Base-by-base conservation (phyloP, 2,113 vertebrate genomes). In the Bubo blakistoni region DNA sequence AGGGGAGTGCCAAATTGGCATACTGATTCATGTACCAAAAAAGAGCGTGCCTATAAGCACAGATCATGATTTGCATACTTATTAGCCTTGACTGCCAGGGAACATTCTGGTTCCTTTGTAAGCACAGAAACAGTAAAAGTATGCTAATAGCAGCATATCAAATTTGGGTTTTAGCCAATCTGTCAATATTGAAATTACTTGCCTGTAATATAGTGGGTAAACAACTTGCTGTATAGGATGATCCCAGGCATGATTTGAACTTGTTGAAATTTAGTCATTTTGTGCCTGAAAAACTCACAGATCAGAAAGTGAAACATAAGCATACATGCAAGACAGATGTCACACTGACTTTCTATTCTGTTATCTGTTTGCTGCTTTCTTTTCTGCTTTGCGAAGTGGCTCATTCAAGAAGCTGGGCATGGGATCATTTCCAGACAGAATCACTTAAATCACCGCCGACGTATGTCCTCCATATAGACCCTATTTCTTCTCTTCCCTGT, bases 111-210 rank as follows among this genome's bases (percentile, higher is more conserved):
- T 80, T 96, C 87, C 79, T 96, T 95, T 88, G 84, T 90, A 91
- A 95, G 96, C 92, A 91, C 58, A 95, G 91, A 92, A 97, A 97
- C 84, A 97, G 92, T 92, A 91, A 94, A 96, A 97, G 94, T 97
- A 97, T 96, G 95, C 91, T 97, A 97, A 95, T 96, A 92, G 87
- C 63, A n/a, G 91, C 89, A 88, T 96, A 97, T 95, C 85, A 96
- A 95, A 95, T 80, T 83, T 97, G 96, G 93, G 55, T 63, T 95
- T 95, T 90, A 91, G 95, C 96, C 96, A 96, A 96, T 94, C 95
- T 97, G 95, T 96, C 96, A 97, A 96, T 96, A 96, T 97, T 97
- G 95, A 97, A 96, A 97, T 94, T 86, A 85, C 78, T 96, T 97
- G 94, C 90, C 71, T 92, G 92, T 81, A 96, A 90, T 86, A 96